Conservation (phyloP, 2,888 invertebrate genomes). For the Nomada ruficornis region DNA sequence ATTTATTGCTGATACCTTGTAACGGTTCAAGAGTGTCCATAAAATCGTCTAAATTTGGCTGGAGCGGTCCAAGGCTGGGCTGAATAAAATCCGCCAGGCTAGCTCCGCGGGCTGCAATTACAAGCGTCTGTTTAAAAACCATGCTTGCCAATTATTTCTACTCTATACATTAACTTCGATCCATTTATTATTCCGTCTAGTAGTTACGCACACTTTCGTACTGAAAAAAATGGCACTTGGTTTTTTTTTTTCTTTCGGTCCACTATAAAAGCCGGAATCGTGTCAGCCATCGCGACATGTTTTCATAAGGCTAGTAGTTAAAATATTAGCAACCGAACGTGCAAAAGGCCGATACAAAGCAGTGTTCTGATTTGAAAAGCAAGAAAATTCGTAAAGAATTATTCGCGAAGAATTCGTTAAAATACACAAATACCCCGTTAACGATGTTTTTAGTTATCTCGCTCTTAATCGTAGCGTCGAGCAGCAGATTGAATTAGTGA, state of each 20-base stretch:
- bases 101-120: constrained; percentile 90
- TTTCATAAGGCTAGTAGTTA: too few species aligned
- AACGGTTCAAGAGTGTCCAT: constrained; percentile 95
- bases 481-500: constrained; percentile 22
- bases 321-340: too few species aligned
- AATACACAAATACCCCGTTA: neutral
- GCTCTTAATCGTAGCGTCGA: neutral
- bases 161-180: neutral
- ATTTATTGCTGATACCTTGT: constrained; percentile 87
- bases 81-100: constrained; percentile 98
- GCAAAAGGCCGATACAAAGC: too few species aligned
- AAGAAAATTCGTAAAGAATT: too few species aligned
- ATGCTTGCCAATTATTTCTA: neutral
- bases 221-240: too few species aligned
- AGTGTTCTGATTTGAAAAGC: too few species aligned
- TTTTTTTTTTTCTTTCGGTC: too few species aligned
- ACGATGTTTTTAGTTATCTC: neutral
- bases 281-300: too few species aligned
- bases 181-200: neutral
- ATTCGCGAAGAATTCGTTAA: too few species aligned
- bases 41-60: constrained; percentile 98
- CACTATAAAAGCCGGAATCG: too few species aligned
- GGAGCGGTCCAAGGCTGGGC: constrained; percentile 97
- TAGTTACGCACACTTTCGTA: too few species aligned
- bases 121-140: neutral